Evolutionary conservation across 2,113 vertebrate genomes (phyloP), one percentile per base, ranked within the genome.

Genomic region (Pygoscelis adeliae): DNA sequence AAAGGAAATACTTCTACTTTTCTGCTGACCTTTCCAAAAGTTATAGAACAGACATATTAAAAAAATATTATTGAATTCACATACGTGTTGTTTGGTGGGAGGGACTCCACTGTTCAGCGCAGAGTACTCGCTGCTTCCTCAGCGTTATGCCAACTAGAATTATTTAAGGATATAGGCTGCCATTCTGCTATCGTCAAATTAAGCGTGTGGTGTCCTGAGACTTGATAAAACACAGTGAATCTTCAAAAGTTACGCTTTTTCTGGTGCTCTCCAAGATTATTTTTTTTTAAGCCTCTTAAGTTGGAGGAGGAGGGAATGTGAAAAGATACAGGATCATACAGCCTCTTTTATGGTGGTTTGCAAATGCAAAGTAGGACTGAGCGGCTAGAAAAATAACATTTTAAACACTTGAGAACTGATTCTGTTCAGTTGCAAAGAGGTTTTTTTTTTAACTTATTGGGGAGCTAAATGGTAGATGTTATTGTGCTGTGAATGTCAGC

Each of bases 1-100:
- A 14, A 20, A 76, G 66, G 63, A 36, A 79, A 17, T 26, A 7
- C 22, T 56, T 80, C 14, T 80, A 0, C 40, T 46, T 59, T 65
- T 65, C 56, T 80, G 49, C 59, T 95, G 72, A 38, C 83, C 80
- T 87, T 89, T 89, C 44, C 38, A 20, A 32, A n/a, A 69, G 82
- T 34, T 34, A 22, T 0, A 66, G 63, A 44, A 23, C 59, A 49
- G 32, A 11, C 50, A 10, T 13, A 84, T 23, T 63, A 40, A 81
- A 88, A 74, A 74, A 65, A 11, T 11, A 21, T 3, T 19, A 1
- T 15, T 81, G 72, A 15, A 11, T 82, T 83, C 29, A 14, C 32
- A 9, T 19, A 10, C 0, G 0, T 67, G 59, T 21, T 77, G 5
- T 0, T 30, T 44, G 49, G 17, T 55, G 61, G 70, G 83, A 59